Evolutionary conservation across 2,797 vertebrate genomes (phyloP), one percentile per base, ranked within the genome.

Genomic region (Pangasius krempfi): DNA sequence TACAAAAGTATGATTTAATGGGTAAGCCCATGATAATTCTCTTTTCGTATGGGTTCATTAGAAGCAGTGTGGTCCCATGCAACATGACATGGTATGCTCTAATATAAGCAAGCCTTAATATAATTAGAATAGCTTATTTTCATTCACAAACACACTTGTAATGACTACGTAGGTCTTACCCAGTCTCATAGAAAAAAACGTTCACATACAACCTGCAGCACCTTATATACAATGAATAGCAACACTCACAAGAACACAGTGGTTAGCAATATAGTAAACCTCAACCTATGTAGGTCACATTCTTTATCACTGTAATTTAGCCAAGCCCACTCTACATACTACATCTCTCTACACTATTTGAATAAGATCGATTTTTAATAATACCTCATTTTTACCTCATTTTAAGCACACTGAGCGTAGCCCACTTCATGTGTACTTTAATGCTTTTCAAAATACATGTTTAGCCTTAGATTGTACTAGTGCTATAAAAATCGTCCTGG

Each of bases 1-100:
- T 93, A 93, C 93, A 94, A 95, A 94, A 93, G 94, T 86, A 88
- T 89, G 87, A 86, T 89, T 82, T 72, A 90, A 84, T 85, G 76
- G 72, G 80, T 70, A 62, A 80, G 50, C 52, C 81, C 50, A 52
- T 85, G 72, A 60, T 72, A 78, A 85, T 89, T 85, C 60, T 47
- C 73, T 60, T 85, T 85, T 80, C 22, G 37, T n/a, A 60, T 37
- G 8, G 60, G 80, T 37, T 89, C 85, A 78, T 84, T 87, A 16
- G 73, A 79, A 25, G 54, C 86, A 68, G 86, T 84, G 81, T 89
- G 79, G 85, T 84, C 88, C 50, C 37, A 40, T 75, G 85, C 56
- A 56, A 33, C 27, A 33, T 40, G 47, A 50, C 79, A 54, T 56
- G 70, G 25, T 30, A 82, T 54, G 68, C 20, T 58, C 16, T 33